A percentile compares a stretch with the other conserved stretches of the same genome.
phyloP scores from a whole-genome alignment of 1,140 invertebrate genomes.

The Temnothorax nylanderi region DNA sequence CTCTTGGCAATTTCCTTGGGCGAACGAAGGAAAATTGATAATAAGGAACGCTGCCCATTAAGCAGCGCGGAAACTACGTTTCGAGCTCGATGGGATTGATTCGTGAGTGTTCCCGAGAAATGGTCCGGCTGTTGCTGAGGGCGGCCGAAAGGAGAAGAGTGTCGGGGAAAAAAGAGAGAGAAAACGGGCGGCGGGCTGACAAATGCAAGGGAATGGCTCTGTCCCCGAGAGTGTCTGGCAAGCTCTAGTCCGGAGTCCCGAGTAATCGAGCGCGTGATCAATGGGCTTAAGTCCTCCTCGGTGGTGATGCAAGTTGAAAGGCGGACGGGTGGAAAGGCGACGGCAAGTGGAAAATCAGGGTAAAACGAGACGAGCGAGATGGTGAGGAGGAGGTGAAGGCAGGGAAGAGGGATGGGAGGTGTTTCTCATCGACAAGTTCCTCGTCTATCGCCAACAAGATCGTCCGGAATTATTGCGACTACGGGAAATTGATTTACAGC shows the following conservation, averaged over 20 bases:
- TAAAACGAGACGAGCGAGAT: neutral
- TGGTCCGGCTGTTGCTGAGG: slow-evolving; percentile 24
- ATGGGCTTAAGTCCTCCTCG: slow-evolving; percentile 65
- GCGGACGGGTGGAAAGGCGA: slow-evolving; percentile 17
- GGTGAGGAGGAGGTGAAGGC: neutral
- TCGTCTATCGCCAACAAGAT: slow-evolving; percentile 51
- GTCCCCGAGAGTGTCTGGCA: slow-evolving; percentile 61
- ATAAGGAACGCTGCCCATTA: slow-evolving; percentile 46
- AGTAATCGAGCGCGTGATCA: slow-evolving; percentile 73
- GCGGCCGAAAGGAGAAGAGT: slow-evolving; percentile 9
- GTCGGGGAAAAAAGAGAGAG: slow-evolving; percentile 33
- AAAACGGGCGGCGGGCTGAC: slow-evolving; percentile 20
- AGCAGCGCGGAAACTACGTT: slow-evolving; percentile 31
- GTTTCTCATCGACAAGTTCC: slow-evolving; percentile 33
- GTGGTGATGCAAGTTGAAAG: slow-evolving; percentile 28
- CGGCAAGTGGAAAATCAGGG: slow-evolving; percentile 51
- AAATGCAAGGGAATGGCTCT: slow-evolving; percentile 68
- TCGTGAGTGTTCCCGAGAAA: slow-evolving; percentile 40
- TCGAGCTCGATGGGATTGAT: slow-evolving; percentile 43
- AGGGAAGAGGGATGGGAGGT: neutral
- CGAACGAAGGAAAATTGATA: slow-evolving; percentile 40
- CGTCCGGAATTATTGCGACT: slow-evolving; percentile 45
- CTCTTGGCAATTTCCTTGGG: slow-evolving; percentile 29
- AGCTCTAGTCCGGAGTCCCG: slow-evolving; percentile 47
- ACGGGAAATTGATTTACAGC: slow-evolving; percentile 54